These are phyloP conservation scores for Ceramica pisi DNA, from an alignment of 2,888 invertebrate genomes.

Conservation along the genomic window DNA sequence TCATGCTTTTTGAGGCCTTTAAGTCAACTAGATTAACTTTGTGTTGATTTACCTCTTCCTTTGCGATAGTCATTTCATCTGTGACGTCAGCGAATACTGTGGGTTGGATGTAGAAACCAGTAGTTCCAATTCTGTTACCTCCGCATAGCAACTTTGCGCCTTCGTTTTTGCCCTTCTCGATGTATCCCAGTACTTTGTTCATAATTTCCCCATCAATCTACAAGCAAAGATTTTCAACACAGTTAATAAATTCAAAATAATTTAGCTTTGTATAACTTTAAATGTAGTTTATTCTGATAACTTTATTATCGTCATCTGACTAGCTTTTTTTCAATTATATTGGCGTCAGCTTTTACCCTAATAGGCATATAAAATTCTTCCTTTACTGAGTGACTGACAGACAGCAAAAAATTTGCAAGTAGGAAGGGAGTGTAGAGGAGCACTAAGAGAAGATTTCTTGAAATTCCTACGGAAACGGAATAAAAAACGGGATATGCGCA, in stretches of 20 bases:
- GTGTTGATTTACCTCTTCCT: constrained; percentile 93
- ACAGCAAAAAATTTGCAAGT: too few relatives aligned
- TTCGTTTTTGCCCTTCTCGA: constrained; percentile 94
- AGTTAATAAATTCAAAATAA: background rate
- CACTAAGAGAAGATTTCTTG: too few relatives aligned
- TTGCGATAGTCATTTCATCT: constrained; percentile 94
- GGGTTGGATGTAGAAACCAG: constrained; percentile 95
- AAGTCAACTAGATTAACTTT: too few relatives aligned
- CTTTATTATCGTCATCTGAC: background rate
- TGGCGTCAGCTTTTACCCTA: background rate
- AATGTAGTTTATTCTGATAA: background rate
- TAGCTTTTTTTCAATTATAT: background rate
- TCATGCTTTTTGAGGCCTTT: background rate
- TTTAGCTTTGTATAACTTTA: background rate
- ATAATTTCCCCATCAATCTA: constrained; percentile 94
- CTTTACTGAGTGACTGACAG: too few relatives aligned
- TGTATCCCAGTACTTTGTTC: constrained; percentile 93
- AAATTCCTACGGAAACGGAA: too few relatives aligned
- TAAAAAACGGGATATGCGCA: too few relatives aligned
- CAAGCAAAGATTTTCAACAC: constrained; percentile 9
- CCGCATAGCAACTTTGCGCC: constrained; percentile 95
- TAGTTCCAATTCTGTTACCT: constrained; percentile 91
- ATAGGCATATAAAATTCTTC: too few relatives aligned
- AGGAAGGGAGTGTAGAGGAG: too few relatives aligned
- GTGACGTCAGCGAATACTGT: constrained; percentile 94